Evolutionary conservation across 1,140 invertebrate species (phyloP).

Genomic region (Lasaia peninsularis): DNA sequence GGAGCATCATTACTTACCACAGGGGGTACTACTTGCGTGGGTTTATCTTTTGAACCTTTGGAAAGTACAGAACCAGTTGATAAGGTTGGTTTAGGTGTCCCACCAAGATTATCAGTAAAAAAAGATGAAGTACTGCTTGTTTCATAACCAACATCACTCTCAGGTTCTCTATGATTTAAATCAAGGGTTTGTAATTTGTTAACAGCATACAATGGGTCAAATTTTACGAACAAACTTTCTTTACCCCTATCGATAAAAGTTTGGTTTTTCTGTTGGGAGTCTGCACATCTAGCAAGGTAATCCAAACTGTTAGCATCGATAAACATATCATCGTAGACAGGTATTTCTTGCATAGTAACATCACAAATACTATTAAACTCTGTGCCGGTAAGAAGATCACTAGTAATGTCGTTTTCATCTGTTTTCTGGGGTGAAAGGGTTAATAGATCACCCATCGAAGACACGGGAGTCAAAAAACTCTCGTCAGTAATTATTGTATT

Average conservation of each 20-base stretch:
- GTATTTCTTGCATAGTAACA: slow-evolving; percentile 62
- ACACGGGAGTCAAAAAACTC: slow-evolving; percentile 51
- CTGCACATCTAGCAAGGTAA: slow-evolving; percentile 57
- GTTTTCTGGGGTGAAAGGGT: slow-evolving; percentile 47
- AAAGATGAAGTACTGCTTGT: slow-evolving; percentile 56
- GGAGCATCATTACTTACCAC: slow-evolving; percentile 43
- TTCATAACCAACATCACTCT: slow-evolving; percentile 62
- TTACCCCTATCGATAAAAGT: slow-evolving; percentile 65
- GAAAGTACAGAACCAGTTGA: slow-evolving; percentile 41
- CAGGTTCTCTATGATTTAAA: slow-evolving; percentile 18
- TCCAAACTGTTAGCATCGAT: slow-evolving; percentile 59
- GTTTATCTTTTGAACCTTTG: slow-evolving; percentile 46
- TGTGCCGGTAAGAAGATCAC: slow-evolving; percentile 54
- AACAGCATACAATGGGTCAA: slow-evolving; percentile 78
- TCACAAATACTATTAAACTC: slow-evolving; percentile 62
- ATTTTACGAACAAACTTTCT: slow-evolving; percentile 80
- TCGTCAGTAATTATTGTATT: slow-evolving; percentile 43
- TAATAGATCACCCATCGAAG: slow-evolving; percentile 56
- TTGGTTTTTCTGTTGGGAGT: slow-evolving; percentile 47
- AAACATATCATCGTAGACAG: slow-evolving; percentile 48
- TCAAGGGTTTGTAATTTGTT: slow-evolving; percentile 35
- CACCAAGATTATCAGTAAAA: slow-evolving; percentile 41
- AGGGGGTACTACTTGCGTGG: slow-evolving; percentile 60
- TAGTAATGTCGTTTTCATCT: slow-evolving; percentile 41
- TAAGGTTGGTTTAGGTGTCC: slow-evolving; percentile 39